Percentiles rank a stretch among this genome's conserved stretches.
Conservation (phyloP, 2,888 invertebrate genomes). For the Drosophila tanythrix region DNA sequence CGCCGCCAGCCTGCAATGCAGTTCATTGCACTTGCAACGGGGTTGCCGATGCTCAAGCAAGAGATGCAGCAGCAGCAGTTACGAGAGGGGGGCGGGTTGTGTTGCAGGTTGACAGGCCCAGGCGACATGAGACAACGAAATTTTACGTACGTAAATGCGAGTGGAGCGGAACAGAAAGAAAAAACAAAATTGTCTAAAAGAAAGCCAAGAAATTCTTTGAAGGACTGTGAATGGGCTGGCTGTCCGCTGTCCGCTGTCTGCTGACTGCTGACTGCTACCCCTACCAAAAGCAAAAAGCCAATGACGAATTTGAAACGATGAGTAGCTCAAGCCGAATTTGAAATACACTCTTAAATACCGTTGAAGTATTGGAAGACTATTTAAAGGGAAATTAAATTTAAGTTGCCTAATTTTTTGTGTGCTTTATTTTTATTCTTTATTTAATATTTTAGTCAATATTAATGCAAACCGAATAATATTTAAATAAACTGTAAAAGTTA, state of each 20-base stretch:
- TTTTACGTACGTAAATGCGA: slow-evolving; percentile 34
- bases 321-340: neutral
- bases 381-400: too few relatives aligned
- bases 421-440: too few relatives aligned
- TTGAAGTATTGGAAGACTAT: too few relatives aligned
- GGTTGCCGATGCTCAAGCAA: slow-evolving; percentile 38
- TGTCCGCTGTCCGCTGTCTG: neutral
- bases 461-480: too few relatives aligned
- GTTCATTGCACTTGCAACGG: slow-evolving; percentile 75
- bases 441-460: too few relatives aligned
- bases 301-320: slow-evolving; percentile 69
- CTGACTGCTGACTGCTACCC: neutral
- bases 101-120: slow-evolving; percentile 76
- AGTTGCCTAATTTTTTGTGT: too few relatives aligned
- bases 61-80: slow-evolving; percentile 7
- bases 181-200: slow-evolving; percentile 38
- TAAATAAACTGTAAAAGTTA: too few relatives aligned
- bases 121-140: slow-evolving; percentile 77
- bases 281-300: slow-evolving; percentile 36
- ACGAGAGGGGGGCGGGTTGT: slow-evolving; percentile 1
- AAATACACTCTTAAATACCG: neutral
- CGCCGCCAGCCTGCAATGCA: slow-evolving; percentile 75
- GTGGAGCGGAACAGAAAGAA: slow-evolving; percentile 3
- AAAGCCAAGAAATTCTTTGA: slow-evolving; percentile 79
- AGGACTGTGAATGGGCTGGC: slow-evolving; percentile 59